phyloP scores from a whole-genome alignment of 2,888 invertebrate genomes.

The Lasioglossum zephyrum region DNA sequence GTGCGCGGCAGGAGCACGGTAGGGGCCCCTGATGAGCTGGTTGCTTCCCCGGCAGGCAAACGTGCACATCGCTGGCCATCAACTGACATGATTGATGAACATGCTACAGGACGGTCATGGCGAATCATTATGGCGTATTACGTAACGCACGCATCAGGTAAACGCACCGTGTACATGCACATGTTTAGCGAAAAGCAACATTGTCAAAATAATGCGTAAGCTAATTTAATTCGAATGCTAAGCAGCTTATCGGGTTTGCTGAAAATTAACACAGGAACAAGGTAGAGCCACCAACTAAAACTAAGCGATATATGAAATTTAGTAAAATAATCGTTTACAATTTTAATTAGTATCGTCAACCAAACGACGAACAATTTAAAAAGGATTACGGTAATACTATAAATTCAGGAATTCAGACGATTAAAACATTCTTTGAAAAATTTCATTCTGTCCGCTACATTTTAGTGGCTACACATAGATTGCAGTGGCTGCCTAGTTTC shows the following conservation, averaged over 20 bases:
- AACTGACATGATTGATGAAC: background rate
- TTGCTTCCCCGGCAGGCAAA: no score
- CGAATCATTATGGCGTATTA: background rate
- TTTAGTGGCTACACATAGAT: background rate
- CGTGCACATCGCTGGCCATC: background rate
- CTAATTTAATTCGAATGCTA: background rate
- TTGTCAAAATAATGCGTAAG: background rate
- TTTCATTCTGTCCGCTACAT: background rate
- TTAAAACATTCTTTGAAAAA: background rate
- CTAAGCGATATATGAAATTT: constrained; percentile 21
- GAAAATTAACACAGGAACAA: constrained; percentile 39
- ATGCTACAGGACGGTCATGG: background rate
- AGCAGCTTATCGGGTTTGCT: background rate
- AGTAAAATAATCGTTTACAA: constrained; percentile 35
- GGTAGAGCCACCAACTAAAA: constrained; percentile 18
- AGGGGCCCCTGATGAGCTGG: no score
- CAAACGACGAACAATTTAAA: background rate
- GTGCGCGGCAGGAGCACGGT: no score
- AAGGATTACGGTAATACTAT: background rate
- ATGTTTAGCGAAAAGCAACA: constrained; percentile 20
- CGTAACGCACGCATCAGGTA: background rate
- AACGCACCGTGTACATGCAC: background rate
- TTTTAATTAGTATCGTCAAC: background rate
- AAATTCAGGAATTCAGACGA: background rate
- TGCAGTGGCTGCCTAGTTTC: background rate